Conservation (phyloP, 2,888 invertebrate species). For the Xylota segnis region DNA sequence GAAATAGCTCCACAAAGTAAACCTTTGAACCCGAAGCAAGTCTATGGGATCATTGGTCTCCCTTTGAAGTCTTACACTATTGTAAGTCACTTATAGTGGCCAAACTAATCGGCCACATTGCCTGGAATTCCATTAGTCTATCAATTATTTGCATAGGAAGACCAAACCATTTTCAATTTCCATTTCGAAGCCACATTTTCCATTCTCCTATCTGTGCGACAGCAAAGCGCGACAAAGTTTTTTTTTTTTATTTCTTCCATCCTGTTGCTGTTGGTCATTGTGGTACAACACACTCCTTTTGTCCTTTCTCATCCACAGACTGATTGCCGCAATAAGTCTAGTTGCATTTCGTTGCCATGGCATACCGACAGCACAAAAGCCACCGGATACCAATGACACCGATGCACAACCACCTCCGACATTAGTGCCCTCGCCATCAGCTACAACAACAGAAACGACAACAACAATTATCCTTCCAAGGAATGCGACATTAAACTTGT, state of each 20-base stretch:
- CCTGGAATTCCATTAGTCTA: conserved; percentile 18
- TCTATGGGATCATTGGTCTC: neutral
- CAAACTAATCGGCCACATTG: conserved; percentile 26
- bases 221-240: conserved; percentile 50
- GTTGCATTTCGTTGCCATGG: conserved; percentile 62
- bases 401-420: conserved; percentile 32
- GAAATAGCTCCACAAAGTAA: too few relatives aligned
- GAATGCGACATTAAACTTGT: conserved; percentile 58
- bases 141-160: conserved; percentile 46
- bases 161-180: conserved; percentile 23
- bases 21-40: too few relatives aligned
- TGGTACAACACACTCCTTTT: neutral
- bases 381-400: conserved; percentile 60
- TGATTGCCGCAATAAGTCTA: conserved; percentile 65
- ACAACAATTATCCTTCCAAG: conserved; percentile 66
- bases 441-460: conserved; percentile 31
- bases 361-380: conserved; percentile 71
- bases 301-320: conserved; percentile 25
- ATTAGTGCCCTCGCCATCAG: conserved; percentile 8
- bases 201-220: neutral
- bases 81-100: neutral
- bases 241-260: conserved; percentile 55
- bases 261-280: conserved; percentile 32
- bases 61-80: neutral
- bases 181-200: conserved; percentile 24